Conservation (phyloP, 2,797 vertebrate species). For the Phrynocephalus forsythii region DNA sequence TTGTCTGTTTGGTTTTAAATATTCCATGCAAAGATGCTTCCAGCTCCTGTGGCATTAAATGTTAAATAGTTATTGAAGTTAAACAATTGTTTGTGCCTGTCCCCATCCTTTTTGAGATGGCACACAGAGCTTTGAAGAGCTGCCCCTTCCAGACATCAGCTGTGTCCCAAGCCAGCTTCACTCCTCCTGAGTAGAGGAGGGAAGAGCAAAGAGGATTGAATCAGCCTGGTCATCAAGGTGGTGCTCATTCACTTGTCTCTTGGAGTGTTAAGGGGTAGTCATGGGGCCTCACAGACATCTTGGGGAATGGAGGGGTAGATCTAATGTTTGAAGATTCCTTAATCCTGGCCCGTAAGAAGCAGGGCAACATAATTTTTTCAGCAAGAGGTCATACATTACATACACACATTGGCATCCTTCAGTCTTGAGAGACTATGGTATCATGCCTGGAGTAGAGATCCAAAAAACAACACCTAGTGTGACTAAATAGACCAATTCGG, state of each 20-base stretch:
- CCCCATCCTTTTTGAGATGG: not conserved
- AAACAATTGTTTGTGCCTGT: not conserved
- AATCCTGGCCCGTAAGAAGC: too few relatives aligned
- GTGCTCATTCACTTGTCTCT: not conserved
- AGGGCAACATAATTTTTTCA: too few relatives aligned
- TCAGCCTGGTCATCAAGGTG: not conserved
- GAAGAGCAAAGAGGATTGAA: not conserved
- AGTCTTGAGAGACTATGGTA: too few relatives aligned
- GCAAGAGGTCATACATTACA: too few relatives aligned
- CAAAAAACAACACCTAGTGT: too few relatives aligned
- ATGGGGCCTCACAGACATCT: too few relatives aligned
- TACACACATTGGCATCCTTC: too few relatives aligned
- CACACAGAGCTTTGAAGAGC: not conserved
- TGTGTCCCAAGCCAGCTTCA: not conserved
- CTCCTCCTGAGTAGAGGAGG: not conserved
- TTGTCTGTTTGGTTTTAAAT: not conserved
- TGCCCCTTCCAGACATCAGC: not conserved
- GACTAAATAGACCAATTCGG: too few relatives aligned
- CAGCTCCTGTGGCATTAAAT: not conserved
- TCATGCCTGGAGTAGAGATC: too few relatives aligned
- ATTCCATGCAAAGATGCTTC: not conserved
- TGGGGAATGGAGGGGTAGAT: too few relatives aligned
- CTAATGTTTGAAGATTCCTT: too few relatives aligned
- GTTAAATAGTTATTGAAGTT: not conserved
- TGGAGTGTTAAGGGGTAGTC: too few relatives aligned